These are phyloP conservation scores for Rissa tridactyla DNA, from an alignment of 2,113 vertebrate species.

Conservation along the genomic window DNA sequence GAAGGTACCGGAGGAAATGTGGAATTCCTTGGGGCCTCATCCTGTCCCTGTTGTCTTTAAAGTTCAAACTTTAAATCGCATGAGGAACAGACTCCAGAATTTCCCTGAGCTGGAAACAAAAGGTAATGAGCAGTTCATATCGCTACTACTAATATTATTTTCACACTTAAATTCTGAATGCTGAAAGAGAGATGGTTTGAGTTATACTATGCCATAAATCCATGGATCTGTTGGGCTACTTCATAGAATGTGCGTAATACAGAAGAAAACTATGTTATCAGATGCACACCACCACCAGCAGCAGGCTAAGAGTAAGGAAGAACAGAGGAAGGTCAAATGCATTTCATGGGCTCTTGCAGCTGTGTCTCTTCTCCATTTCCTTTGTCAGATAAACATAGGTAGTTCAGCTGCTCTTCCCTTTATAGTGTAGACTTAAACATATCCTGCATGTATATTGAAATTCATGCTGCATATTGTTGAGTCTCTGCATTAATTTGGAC, in stretches of 20 bases:
- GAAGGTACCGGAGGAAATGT: slow-evolving; percentile 82
- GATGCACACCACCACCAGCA: not conserved
- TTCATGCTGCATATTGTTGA: not conserved
- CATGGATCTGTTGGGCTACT: not conserved
- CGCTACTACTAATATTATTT: not conserved
- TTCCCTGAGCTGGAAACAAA: slow-evolving; percentile 88
- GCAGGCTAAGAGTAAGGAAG: not conserved
- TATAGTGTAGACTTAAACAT: not conserved
- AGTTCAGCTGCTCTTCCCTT: not conserved
- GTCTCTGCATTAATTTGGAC: not conserved
- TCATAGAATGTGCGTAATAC: not conserved
- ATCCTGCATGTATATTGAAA: not conserved
- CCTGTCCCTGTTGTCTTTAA: slow-evolving; percentile 90
- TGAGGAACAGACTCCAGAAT: slow-evolving; percentile 90
- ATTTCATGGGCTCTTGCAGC: not conserved
- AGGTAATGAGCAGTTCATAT: slow-evolving; percentile 69
- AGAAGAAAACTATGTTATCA: not conserved
- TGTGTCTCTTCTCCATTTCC: not conserved
- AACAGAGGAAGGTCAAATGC: not conserved
- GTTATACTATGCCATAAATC: not conserved
- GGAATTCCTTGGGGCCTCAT: slow-evolving; percentile 89
- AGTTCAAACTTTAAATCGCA: slow-evolving; percentile 83
- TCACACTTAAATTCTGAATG: not conserved
- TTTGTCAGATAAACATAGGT: not conserved
- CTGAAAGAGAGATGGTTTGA: not conserved